Conservation (phyloP, 2,797 vertebrate genomes). For the Alcedo quadribrachys region DNA sequence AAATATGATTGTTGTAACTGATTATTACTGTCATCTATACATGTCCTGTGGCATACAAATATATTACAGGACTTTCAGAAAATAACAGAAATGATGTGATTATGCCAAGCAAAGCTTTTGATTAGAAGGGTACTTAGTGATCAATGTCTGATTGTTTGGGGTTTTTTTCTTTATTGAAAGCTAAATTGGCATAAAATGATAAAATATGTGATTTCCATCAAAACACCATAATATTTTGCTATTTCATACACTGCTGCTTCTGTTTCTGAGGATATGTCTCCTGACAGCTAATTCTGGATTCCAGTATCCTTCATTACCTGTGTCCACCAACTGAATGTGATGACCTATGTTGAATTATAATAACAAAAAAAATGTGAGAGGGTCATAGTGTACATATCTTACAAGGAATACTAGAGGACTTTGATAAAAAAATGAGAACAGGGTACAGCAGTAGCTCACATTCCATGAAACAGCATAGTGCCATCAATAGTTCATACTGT, state of each 20-base stretch:
- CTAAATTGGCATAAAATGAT: neutral
- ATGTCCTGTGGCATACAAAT: neutral
- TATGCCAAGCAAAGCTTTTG: neutral
- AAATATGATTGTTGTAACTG: slow-evolving; percentile 29
- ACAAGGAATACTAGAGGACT: neutral
- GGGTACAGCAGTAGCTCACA: neutral
- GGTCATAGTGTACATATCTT: rapidly evolving
- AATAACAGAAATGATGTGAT: slow-evolving; percentile 13
- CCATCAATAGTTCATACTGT: neutral
- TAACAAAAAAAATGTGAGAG: neutral
- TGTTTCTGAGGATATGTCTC: neutral
- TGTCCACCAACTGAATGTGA: neutral
- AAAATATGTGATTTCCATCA: neutral
- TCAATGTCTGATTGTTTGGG: neutral
- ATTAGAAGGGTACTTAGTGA: neutral
- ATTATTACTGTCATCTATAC: slow-evolving; percentile 15
- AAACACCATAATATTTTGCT: neutral
- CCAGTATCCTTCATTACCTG: neutral
- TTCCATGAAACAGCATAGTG: neutral
- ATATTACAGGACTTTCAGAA: neutral
- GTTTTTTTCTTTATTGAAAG: neutral
- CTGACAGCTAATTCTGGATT: neutral
- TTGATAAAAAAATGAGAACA: neutral
- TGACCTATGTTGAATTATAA: neutral
- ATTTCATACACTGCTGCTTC: neutral